Conservation (phyloP, 2,113 vertebrate species). For the Corapipo altera region DNA sequence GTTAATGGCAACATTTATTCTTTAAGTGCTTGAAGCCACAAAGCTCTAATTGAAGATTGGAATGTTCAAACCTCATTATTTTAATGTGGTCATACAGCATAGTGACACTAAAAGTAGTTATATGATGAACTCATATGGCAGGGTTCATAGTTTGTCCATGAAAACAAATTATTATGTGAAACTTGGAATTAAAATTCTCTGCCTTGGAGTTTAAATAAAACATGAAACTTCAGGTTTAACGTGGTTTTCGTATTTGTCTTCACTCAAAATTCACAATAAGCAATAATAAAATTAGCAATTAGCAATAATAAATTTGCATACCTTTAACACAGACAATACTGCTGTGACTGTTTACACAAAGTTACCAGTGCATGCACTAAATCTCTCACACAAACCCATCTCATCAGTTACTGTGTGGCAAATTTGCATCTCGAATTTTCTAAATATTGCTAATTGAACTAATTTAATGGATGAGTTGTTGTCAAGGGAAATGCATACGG, state of each 20-base stretch:
- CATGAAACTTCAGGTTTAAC: background rate
- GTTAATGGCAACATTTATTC: constrained; percentile 60
- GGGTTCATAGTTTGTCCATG: background rate
- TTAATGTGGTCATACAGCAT: background rate
- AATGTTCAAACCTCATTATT: constrained; percentile 36
- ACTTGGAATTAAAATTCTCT: background rate
- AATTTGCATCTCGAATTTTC: background rate
- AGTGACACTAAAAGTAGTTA: constrained; percentile 6
- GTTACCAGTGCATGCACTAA: background rate
- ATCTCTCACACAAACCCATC: background rate
- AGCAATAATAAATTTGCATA: background rate
- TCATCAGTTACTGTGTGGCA: background rate
- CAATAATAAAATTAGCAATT: background rate
- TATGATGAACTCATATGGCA: background rate
- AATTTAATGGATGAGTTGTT: background rate
- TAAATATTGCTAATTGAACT: background rate
- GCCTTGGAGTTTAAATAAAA: constrained; percentile 1
- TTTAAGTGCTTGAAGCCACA: constrained; percentile 31
- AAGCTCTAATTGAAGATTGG: constrained; percentile 30
- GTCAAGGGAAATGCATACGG: background rate
- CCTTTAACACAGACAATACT: background rate
- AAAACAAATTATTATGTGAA: constrained; percentile 1
- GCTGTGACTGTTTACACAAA: background rate
- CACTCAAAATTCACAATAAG: background rate
- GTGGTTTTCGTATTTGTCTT: background rate